Evolutionary conservation across 2,888 invertebrate species (phyloP).

Genomic region (Latrodectus elegans): DNA sequence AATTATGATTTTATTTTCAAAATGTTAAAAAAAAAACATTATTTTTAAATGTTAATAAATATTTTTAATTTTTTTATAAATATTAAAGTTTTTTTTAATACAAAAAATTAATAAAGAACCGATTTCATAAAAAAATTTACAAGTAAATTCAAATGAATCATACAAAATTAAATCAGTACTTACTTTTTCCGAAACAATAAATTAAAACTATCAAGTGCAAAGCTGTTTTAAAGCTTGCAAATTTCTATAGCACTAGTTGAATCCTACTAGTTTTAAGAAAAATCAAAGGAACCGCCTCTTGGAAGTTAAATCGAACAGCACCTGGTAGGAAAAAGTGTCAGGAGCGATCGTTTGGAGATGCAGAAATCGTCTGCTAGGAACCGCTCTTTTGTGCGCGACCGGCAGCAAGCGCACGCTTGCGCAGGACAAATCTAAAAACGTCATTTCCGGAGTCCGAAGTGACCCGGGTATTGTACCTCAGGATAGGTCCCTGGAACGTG

Average conservation of each 20-base stretch:
- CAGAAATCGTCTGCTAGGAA: constrained; percentile 43
- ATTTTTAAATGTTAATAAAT: too few species aligned
- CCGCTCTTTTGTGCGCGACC: constrained; percentile 21
- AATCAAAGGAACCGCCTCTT: not conserved
- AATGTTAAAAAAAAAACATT: too few species aligned
- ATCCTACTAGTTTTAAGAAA: not conserved
- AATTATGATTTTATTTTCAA: too few species aligned
- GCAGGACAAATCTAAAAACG: not conserved
- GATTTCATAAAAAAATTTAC: too few species aligned
- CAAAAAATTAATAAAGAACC: too few species aligned
- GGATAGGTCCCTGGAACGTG: constrained; percentile 30
- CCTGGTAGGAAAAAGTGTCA: not conserved
- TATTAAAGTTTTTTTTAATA: too few species aligned
- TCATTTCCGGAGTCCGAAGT: constrained; percentile 42
- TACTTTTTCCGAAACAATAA: too few species aligned
- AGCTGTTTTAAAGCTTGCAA: too few species aligned
- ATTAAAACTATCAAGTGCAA: too few species aligned
- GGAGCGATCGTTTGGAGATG: constrained; percentile 20
- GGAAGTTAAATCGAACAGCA: not conserved
- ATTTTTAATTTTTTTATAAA: too few species aligned
- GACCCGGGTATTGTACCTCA: constrained; percentile 42
- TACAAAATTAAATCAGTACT: too few species aligned
- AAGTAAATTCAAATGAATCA: too few species aligned
- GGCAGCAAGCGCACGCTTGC: constrained; percentile 32
- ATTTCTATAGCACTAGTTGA: not conserved